phyloP scores from a whole-genome alignment of 2,797 vertebrate species.

The Scyliorhinus canicula region DNA sequence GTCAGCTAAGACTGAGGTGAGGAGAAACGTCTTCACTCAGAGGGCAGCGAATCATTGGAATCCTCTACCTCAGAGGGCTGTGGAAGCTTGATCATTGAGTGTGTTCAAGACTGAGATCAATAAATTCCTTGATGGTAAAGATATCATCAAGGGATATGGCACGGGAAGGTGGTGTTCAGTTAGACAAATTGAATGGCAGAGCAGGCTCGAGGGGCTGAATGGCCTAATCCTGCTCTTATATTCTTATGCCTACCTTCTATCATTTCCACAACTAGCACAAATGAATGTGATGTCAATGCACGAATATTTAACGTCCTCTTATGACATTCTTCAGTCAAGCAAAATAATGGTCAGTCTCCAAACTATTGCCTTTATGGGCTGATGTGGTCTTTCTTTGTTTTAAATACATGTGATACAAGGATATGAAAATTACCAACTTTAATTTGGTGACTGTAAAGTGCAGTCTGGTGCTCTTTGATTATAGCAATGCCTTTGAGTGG shows the following conservation, averaged over 20 bases:
- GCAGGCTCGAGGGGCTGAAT: too few relatives aligned
- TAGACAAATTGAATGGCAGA: too few relatives aligned
- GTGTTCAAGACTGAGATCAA: too few relatives aligned
- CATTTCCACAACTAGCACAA: not conserved
- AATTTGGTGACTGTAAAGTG: not conserved
- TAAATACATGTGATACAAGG: not conserved
- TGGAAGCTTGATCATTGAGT: too few relatives aligned
- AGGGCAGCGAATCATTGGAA: too few relatives aligned
- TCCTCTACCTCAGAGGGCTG: too few relatives aligned
- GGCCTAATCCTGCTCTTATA: too few relatives aligned
- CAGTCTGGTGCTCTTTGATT: not conserved
- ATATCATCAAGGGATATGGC: too few relatives aligned
- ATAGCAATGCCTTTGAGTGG: not conserved
- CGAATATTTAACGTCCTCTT: not conserved
- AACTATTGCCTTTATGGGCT: not conserved
- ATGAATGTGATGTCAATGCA: not conserved
- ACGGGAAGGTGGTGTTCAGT: too few relatives aligned
- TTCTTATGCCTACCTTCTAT: not conserved
- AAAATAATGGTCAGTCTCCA: not conserved
- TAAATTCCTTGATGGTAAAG: too few relatives aligned
- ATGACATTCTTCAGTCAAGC: not conserved
- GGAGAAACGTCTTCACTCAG: too few relatives aligned
- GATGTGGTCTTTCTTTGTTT: not conserved
- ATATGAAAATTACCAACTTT: not conserved
- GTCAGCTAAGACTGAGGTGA: too few relatives aligned